phyloP scores from a whole-genome alignment of 2,113 vertebrate genomes.

The Pterocles gutturalis region DNA sequence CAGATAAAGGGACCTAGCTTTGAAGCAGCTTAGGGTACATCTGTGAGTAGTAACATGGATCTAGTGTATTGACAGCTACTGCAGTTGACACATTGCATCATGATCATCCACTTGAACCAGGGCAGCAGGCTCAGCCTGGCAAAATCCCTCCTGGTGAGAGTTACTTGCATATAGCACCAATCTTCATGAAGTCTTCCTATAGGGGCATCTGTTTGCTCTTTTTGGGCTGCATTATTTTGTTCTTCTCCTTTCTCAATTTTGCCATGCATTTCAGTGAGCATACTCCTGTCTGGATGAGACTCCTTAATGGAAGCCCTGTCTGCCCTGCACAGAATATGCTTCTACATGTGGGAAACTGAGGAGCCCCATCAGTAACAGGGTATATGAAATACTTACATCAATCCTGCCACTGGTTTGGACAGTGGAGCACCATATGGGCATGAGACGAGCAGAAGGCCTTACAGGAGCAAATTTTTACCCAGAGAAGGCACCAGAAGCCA shows the following conservation, averaged over 20 bases:
- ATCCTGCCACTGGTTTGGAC: not conserved
- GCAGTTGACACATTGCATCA: not conserved
- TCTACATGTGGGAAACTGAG: not conserved
- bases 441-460: not conserved
- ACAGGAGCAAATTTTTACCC: not conserved
- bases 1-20: not conserved
- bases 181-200: not conserved
- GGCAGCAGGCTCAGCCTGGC: not conserved
- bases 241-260: not conserved
- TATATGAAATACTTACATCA: not conserved
- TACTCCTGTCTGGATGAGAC: not conserved
- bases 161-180: not conserved
- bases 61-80: not conserved
- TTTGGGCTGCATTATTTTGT: not conserved
- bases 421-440: not conserved
- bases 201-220: not conserved
- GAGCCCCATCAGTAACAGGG: rapidly evolving
- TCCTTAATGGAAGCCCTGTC: not conserved
- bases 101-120: not conserved
- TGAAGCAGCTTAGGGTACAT: not conserved
- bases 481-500: not conserved
- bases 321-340: not conserved
- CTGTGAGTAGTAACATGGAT: not conserved
- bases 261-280: not conserved
- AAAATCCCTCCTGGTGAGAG: not conserved